Evolutionary conservation across 2,113 vertebrate genomes (phyloP).

Genomic region (Thamnophis sirtalis): DNA sequence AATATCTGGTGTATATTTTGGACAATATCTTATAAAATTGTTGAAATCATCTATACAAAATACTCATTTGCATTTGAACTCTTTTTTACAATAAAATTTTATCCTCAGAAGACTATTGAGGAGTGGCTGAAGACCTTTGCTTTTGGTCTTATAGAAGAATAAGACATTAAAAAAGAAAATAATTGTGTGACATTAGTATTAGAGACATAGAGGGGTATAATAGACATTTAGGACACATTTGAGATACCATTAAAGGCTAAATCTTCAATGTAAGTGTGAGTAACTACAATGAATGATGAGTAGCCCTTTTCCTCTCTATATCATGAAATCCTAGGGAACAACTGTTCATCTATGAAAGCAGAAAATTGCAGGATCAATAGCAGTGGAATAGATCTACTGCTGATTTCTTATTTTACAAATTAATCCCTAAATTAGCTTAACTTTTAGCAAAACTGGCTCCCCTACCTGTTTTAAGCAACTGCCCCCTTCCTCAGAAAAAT

Average conservation of each 20-base stretch:
- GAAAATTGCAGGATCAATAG: background rate
- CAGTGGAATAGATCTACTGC: background rate
- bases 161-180: background rate
- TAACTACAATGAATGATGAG: background rate
- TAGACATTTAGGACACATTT: background rate
- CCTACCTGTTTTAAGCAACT: background rate
- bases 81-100: background rate
- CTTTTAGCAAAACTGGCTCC: background rate
- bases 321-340: background rate
- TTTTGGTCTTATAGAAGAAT: background rate
- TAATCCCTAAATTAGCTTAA: background rate
- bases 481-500: background rate
- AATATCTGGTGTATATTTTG: background rate
- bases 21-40: background rate
- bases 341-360: background rate
- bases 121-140: background rate
- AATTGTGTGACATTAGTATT: background rate
- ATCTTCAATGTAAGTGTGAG: background rate
- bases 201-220: background rate
- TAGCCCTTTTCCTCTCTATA: background rate
- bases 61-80: background rate
- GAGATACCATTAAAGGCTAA: background rate
- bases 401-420: background rate
- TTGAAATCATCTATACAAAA: background rate
- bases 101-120: background rate